These are phyloP conservation scores for Meloe dianella DNA, from an alignment of 2,888 invertebrate genomes.

Conservation along the genomic window DNA sequence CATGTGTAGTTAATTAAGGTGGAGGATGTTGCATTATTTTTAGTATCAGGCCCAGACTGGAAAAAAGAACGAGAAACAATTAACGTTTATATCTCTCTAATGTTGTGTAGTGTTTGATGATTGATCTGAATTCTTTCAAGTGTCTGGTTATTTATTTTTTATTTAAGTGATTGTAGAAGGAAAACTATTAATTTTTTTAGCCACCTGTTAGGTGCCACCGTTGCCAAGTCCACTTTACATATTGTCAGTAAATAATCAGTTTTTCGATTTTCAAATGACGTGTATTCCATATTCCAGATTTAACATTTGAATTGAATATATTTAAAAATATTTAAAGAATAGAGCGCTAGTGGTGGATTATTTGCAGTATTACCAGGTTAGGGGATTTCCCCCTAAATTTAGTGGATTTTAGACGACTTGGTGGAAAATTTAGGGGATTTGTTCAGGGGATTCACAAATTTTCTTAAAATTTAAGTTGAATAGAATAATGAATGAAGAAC, in stretches of 20 bases:
- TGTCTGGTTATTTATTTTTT: too few species aligned
- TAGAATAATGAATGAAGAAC: too few species aligned
- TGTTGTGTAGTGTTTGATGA: not conserved
- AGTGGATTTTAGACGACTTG: too few species aligned
- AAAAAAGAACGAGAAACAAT: constrained; percentile 4
- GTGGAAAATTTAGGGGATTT: too few species aligned
- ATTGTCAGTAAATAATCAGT: constrained; percentile 12
- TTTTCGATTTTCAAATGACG: constrained; percentile 14
- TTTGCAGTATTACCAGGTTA: too few species aligned
- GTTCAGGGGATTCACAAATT: too few species aligned
- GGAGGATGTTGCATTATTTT: constrained; percentile 30
- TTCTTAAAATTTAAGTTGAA: too few species aligned
- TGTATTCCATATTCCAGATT: not conserved
- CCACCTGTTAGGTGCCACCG: constrained; percentile 26
- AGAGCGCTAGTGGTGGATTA: not conserved
- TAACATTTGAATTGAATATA: constrained; percentile 1
- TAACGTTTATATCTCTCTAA: constrained; percentile 6
- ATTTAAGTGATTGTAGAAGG: too few species aligned
- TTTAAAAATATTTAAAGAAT: not conserved
- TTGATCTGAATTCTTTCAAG: not conserved
- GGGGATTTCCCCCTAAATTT: too few species aligned
- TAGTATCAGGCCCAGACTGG: constrained; percentile 27
- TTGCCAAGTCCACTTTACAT: constrained; percentile 27
- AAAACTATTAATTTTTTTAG: not conserved
- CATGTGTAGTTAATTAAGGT: constrained; percentile 38